Evolutionary conservation across 2,888 invertebrate species (phyloP).

Genomic region (Scaptomyza cyrtandrae): DNA sequence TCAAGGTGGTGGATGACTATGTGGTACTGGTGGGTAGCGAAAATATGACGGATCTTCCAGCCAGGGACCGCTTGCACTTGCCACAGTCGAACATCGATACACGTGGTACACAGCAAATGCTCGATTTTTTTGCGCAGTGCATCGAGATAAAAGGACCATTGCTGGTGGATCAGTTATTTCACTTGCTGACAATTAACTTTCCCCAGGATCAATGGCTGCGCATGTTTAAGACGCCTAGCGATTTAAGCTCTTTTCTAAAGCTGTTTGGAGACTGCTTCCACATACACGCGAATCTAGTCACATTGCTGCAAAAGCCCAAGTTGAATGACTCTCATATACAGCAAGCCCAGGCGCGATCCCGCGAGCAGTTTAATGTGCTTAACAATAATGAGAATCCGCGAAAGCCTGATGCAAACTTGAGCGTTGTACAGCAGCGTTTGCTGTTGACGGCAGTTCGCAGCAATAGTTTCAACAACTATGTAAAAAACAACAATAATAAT

Average conservation of each 20-base stretch:
- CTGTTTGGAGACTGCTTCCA: slow-evolving; percentile 97
- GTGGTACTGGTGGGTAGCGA: slow-evolving; percentile 91
- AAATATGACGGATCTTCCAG: slow-evolving; percentile 88
- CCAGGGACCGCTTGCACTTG: slow-evolving; percentile 88
- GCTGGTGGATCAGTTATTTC: slow-evolving; percentile 94
- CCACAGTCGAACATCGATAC: slow-evolving; percentile 93
- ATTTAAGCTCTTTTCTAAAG: slow-evolving; percentile 94
- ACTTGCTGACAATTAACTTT: slow-evolving; percentile 90
- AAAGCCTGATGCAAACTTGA: slow-evolving; percentile 36
- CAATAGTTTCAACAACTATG: slow-evolving; percentile 56
- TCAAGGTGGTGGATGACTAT: slow-evolving; percentile 93
- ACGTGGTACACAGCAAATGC: slow-evolving; percentile 91
- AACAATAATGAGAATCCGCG: slow-evolving; percentile 58
- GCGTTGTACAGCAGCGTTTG: slow-evolving; percentile 80
- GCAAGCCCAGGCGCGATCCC: slow-evolving; percentile 83
- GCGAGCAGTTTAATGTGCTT: slow-evolving; percentile 83
- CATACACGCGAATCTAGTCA: slow-evolving; percentile 96
- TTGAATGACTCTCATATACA: slow-evolving; percentile 86
- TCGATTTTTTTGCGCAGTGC: slow-evolving; percentile 93
- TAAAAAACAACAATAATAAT: slow-evolving; percentile 58
- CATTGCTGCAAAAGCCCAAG: slow-evolving; percentile 91
- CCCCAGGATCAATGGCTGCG: slow-evolving; percentile 92
- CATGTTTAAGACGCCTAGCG: slow-evolving; percentile 95
- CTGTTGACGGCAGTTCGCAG: slow-evolving; percentile 80
- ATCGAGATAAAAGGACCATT: slow-evolving; percentile 93